Evolutionary conservation across 2,888 invertebrate genomes (phyloP).

Genomic region (Serrognathus titanus): DNA sequence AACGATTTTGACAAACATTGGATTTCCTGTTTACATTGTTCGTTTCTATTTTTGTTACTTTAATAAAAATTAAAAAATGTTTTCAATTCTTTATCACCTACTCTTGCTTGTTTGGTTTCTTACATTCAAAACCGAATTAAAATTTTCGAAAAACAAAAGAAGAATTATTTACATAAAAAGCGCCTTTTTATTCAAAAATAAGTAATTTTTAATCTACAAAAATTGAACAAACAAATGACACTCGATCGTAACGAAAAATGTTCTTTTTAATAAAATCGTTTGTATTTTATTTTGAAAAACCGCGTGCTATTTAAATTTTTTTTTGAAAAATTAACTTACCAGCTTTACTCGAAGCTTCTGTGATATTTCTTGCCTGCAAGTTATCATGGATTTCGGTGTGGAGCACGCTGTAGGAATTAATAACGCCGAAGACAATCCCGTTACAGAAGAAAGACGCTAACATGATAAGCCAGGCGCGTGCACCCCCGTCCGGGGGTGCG

Average conservation of each 20-base stretch:
- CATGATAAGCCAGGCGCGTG: constrained; percentile 78
- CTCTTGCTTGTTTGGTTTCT: no score
- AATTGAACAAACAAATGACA: constrained; percentile 46
- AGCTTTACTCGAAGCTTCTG: constrained; percentile 75
- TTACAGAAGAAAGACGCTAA: constrained; percentile 84
- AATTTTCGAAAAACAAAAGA: no score
- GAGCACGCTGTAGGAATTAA: constrained; percentile 84
- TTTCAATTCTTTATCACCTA: no score
- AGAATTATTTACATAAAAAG: no score
- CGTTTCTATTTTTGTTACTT: no score
- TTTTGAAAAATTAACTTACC: constrained; percentile 57
- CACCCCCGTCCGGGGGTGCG: constrained; percentile 74
- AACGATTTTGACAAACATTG: no score
- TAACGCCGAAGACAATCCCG: constrained; percentile 85
- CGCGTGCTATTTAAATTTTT: constrained; percentile 1
- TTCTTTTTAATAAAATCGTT: constrained; percentile 42
- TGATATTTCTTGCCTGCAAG: constrained; percentile 60
- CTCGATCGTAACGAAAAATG: constrained; percentile 39
- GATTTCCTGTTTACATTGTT: no score
- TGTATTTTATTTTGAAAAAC: constrained; percentile 33
- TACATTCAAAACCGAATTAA: no score
- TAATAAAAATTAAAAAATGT: no score
- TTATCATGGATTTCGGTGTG: constrained; percentile 66
- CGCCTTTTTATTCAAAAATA: no score
- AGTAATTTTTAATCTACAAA: no score